These are phyloP conservation scores for Paelopatides confundens DNA, from an alignment of 53 echinoderm and acorn worm genomes.

Conservation along the genomic window DNA sequence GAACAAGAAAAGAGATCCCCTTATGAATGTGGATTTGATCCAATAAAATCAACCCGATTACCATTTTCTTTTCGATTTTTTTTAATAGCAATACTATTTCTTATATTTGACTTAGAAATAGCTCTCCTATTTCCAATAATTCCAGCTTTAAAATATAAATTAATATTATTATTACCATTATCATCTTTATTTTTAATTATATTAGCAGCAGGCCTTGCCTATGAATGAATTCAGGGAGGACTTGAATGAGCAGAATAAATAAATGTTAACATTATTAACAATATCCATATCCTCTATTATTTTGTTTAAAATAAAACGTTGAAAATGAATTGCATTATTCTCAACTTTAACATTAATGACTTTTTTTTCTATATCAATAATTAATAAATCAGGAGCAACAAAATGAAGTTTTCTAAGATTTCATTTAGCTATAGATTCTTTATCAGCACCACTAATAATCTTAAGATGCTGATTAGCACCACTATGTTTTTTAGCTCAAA, in stretches of 20 bases:
- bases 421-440: conserved; percentile 26
- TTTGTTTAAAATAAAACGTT: neutral
- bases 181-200: conserved; percentile 46
- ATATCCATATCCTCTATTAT: neutral
- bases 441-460: conserved; percentile 51
- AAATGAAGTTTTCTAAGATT: conserved; percentile 36
- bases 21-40: conserved; percentile 84
- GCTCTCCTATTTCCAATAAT: conserved; percentile 67
- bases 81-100: conserved; percentile 71
- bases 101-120: conserved; percentile 77
- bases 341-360: neutral
- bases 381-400: neutral
- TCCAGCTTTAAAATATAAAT: neutral
- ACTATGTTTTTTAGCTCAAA: conserved; percentile 60
- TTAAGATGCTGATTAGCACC: conserved; percentile 69
- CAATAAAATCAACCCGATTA: conserved; percentile 73
- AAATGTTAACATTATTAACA: conserved; percentile 12
- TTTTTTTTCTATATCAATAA: neutral
- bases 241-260: conserved; percentile 77
- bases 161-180: neutral
- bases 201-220: conserved; percentile 39
- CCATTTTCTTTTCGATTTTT: conserved; percentile 85
- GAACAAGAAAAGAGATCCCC: conserved; percentile 71
- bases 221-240: conserved; percentile 74
- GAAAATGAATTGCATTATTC: neutral